Conservation (phyloP, 2,113 vertebrate species). For the Cavia aperea region DNA sequence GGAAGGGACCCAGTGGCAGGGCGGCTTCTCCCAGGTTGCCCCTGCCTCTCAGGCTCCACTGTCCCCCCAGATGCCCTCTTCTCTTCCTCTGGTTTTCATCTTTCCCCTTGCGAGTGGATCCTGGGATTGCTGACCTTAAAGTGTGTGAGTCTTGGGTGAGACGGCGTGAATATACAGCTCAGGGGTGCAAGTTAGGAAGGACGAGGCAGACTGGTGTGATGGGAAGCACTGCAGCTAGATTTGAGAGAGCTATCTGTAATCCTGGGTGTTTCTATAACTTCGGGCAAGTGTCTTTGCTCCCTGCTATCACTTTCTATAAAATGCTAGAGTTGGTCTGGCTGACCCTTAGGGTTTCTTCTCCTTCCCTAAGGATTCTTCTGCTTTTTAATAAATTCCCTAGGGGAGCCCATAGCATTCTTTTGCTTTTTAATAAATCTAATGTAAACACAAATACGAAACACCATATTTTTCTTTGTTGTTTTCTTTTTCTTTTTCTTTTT, state of each 20-base stretch:
- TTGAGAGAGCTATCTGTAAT: background rate
- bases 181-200: background rate
- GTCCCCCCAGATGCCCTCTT: background rate
- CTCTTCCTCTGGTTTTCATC: background rate
- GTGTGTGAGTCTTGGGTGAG: background rate
- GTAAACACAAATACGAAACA: background rate
- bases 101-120: background rate
- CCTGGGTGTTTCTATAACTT: background rate
- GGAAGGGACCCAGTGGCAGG: background rate
- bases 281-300: background rate
- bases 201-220: background rate
- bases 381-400: background rate
- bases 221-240: background rate
- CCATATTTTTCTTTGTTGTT: background rate
- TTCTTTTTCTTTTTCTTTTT: background rate
- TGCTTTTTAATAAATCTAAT: constrained; percentile 12
- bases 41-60: background rate
- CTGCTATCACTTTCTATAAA: background rate
- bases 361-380: background rate
- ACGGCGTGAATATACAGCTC: background rate
- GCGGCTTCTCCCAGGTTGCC: background rate
- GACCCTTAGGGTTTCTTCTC: background rate
- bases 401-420: background rate
- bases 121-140: constrained; percentile 1
- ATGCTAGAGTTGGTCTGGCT: background rate